Evolutionary conservation across 2,113 vertebrate genomes (phyloP), one percentile per base, ranked within the genome.

Genomic region (Martes martes): DNA sequence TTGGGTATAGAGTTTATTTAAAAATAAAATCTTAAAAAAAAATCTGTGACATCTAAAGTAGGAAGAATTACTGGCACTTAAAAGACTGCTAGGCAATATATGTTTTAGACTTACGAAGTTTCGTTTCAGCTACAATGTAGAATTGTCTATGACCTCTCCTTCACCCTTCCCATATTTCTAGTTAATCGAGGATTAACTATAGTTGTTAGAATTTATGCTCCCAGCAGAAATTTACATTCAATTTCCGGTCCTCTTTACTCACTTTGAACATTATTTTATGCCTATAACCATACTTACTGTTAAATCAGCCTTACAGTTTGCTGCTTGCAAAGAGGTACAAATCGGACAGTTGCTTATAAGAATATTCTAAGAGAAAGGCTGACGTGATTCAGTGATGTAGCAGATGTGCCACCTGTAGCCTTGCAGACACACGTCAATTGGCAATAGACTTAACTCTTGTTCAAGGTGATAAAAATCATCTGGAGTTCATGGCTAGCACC

Each of bases 211-310:
- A 8, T 97, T 95, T 96, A 67, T 31, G 85, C 96, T 95, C 28
- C 42, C 26, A 67, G 82, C 4, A 96, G 59, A 97, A 63, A 95
- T 87, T 95, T 90, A 93, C 36, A 55, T 90, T 92, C 89, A 78
- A 71, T 80, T 59, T 90, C 71, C 81, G 55, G 59, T 63, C 28
- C 18, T 96, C 57, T 84, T 95, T 91, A 87, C 33, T 95, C 11
- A n/a, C 42, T 91, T 55, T 74, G n/a, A 84, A 87, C 39, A 94
- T 91, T 73, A 83, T 87, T 97, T 96, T 92, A 18, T 95, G 55
- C 84, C 65, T 91, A 65, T 80, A 73, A 94, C 6, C 52, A 79
- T 18, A 85, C 28, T 94, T 84, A 67, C 2, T 71, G 61, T n/a
- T 91, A 82, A 39, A 61, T 80, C 71, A 96, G 93, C 82, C n/a